A percentile compares a stretch with the other conserved stretches of the same genome.
phyloP scores from a whole-genome alignment of 1,140 invertebrate species.

The Oscheius sp. region DNA sequence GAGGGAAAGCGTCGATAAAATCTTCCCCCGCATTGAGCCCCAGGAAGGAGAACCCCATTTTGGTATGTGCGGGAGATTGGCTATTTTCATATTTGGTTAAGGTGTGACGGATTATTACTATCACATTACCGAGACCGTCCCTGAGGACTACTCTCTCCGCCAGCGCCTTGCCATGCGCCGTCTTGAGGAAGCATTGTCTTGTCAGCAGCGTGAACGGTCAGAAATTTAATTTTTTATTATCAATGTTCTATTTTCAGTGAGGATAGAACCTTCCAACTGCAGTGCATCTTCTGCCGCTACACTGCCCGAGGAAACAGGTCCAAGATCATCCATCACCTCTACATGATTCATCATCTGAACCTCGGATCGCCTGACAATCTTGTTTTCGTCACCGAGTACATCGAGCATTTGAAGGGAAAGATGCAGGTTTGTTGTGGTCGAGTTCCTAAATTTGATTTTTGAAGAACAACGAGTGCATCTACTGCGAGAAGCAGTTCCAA shows the following conservation, averaged over 20 bases:
- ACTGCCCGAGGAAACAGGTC: conserved; percentile 56
- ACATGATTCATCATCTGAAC: conserved; percentile 61
- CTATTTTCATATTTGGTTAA: not conserved
- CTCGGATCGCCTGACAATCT: conserved; percentile 59
- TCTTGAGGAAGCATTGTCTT: conserved; percentile 56
- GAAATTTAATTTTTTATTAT: not conserved
- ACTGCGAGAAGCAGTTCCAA: conserved; percentile 59
- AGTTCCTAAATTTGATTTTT: not conserved
- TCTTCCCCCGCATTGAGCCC: conserved; percentile 57
- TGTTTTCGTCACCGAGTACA: conserved; percentile 58
- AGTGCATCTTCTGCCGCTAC: conserved; percentile 60
- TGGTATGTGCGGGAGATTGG: conserved; percentile 2
- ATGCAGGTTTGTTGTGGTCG: not conserved
- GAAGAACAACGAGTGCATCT: conserved; percentile 59
- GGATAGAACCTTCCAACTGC: conserved; percentile 52
- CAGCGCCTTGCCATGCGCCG: conserved; percentile 60
- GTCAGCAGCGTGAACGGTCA: conserved; percentile 50
- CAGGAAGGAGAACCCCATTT: conserved; percentile 39
- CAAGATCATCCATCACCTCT: conserved; percentile 60
- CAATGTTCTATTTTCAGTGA: conserved; percentile 25
- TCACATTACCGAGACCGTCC: conserved; percentile 46
- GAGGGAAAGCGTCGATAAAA: conserved; percentile 51
- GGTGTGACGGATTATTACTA: conserved; percentile 57
- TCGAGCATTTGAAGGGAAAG: conserved; percentile 56
- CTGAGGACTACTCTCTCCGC: conserved; percentile 48